phyloP scores from a whole-genome alignment of 2,797 vertebrate species.

The Pterois miles region DNA sequence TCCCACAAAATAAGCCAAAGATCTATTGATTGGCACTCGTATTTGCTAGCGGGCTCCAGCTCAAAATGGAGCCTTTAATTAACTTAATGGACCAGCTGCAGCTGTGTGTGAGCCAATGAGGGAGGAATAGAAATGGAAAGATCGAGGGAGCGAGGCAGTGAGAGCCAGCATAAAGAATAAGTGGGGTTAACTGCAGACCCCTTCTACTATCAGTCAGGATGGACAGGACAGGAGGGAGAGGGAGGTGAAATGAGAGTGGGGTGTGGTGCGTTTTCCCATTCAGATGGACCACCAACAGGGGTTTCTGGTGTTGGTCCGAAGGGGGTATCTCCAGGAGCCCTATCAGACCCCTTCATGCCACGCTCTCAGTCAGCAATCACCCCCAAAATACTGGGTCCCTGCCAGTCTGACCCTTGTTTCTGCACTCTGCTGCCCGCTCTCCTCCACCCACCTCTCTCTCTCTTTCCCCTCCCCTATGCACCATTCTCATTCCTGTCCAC shows the following conservation, averaged over 20 bases:
- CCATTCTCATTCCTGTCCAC: conserved; percentile 83
- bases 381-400: conserved; percentile 26
- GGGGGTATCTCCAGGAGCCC: neutral
- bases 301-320: conserved; percentile 18
- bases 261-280: neutral
- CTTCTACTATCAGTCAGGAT: conserved; percentile 69
- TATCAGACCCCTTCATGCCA: conserved; percentile 25
- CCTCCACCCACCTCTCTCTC: conserved; percentile 24
- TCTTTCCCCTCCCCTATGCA: conserved; percentile 33
- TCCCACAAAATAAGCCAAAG: conserved; percentile 76
- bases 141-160: conserved; percentile 29
- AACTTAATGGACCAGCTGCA: conserved; percentile 87
- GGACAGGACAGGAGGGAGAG: conserved; percentile 38
- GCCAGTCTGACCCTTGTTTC: conserved; percentile 22
- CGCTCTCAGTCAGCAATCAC: conserved; percentile 24
- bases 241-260: conserved; percentile 10
- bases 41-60: conserved; percentile 81
- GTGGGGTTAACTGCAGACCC: conserved; percentile 78
- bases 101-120: conserved; percentile 77
- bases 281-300: neutral
- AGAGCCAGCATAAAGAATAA: conserved; percentile 74
- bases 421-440: conserved; percentile 12
- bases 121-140: conserved; percentile 69
- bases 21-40: conserved; percentile 86
- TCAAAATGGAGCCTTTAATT: conserved; percentile 90